Evolutionary conservation across 2,888 invertebrate genomes (phyloP).

Genomic region (Volucella inflata): DNA sequence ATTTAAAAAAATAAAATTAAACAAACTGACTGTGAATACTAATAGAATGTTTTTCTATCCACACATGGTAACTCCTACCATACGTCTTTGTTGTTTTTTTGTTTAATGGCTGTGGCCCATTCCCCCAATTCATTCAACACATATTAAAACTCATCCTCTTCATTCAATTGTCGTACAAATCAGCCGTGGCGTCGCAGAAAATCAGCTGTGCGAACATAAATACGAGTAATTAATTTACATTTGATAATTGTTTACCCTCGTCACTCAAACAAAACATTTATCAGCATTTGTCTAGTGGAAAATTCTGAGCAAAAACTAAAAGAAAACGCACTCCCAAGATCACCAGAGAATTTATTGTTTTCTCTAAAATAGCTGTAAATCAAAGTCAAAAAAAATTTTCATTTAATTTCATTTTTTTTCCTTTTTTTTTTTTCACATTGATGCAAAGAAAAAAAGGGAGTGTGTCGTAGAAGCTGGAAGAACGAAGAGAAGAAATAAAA

Average conservation of each 20-base stretch:
- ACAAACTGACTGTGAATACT: not conserved
- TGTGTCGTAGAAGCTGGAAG: slow-evolving; percentile 26
- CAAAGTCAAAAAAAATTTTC: not conserved
- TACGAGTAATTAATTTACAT: slow-evolving; percentile 44
- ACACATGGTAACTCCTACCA: slow-evolving; percentile 12
- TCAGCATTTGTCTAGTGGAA: not conserved
- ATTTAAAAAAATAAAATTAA: not conserved
- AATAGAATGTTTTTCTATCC: slow-evolving; percentile 25
- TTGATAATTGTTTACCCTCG: slow-evolving; percentile 30
- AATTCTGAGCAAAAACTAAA: not conserved
- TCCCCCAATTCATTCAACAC: slow-evolving; percentile 41
- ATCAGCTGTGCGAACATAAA: slow-evolving; percentile 71
- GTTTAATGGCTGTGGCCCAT: not conserved
- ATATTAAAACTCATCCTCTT: slow-evolving; percentile 44
- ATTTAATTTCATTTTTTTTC: slow-evolving; percentile 14
- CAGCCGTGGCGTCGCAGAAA: slow-evolving; percentile 72
- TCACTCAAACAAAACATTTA: not conserved
- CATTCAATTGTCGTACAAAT: slow-evolving; percentile 58
- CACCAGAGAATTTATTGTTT: slow-evolving; percentile 11
- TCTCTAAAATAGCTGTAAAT: slow-evolving; percentile 58
- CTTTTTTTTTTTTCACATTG: no score
- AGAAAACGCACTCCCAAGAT: not conserved
- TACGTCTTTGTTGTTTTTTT: slow-evolving; percentile 45
- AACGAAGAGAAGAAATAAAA: slow-evolving; percentile 76
- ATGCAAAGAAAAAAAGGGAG: slow-evolving; percentile 48